Conservation (phyloP, 1,140 invertebrate genomes). For the Laupala kohalensis region DNA sequence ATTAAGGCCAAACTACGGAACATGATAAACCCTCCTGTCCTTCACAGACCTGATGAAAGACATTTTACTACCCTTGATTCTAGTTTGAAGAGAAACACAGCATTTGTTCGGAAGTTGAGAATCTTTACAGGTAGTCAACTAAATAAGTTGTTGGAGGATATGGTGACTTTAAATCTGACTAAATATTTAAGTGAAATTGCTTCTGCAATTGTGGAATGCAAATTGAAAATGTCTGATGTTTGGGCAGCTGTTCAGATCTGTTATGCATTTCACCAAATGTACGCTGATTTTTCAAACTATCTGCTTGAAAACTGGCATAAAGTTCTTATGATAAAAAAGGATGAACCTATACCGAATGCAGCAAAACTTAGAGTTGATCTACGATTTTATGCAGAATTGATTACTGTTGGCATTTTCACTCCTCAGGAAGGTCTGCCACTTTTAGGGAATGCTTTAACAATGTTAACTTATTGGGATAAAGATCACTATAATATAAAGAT, state of each 20-base stretch:
- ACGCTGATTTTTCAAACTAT: conserved; percentile 72
- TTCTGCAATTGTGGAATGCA: conserved; percentile 78
- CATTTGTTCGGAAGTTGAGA: conserved; percentile 92
- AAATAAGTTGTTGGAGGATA: conserved; percentile 74
- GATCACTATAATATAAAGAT: conserved; percentile 89
- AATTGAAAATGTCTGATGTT: conserved; percentile 88
- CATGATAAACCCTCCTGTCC: background rate
- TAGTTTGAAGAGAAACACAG: conserved; percentile 90
- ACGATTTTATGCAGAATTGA: conserved; percentile 84
- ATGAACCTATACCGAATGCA: conserved; percentile 69
- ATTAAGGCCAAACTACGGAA: background rate
- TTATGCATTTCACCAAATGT: conserved; percentile 76
- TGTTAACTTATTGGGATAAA: conserved; percentile 80
- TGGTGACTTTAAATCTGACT: conserved; percentile 75
- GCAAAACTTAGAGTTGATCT: conserved; percentile 87
- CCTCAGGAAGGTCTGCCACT: conserved; percentile 78
- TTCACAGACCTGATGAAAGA: background rate
- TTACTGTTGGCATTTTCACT: conserved; percentile 76
- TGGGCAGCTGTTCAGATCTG: conserved; percentile 69
- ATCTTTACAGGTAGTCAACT: conserved; percentile 77
- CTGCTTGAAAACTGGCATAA: conserved; percentile 90
- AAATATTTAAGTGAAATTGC: conserved; percentile 94
- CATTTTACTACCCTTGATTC: conserved; percentile 65
- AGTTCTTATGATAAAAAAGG: conserved; percentile 62
- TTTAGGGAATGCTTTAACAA: conserved; percentile 67